Percentiles rank a stretch among this genome's conserved stretches.
Conservation (phyloP, 2,113 vertebrate species). For the Meleagris gallopavo region DNA sequence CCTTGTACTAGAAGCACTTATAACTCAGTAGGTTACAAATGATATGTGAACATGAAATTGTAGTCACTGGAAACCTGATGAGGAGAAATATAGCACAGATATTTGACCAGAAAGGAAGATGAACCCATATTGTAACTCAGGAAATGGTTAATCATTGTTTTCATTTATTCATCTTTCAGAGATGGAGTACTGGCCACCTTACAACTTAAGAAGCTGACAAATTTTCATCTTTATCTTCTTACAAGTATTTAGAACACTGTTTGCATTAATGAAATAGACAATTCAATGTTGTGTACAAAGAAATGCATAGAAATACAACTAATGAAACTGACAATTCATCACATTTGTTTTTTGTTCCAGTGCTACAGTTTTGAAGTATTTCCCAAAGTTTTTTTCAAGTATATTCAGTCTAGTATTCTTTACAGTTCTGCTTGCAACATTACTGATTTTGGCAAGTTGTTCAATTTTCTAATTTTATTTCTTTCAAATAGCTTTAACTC, state of each 20-base stretch:
- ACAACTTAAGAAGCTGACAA: background rate
- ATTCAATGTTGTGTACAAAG: background rate
- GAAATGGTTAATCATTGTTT: background rate
- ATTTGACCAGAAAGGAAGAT: background rate
- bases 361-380: background rate
- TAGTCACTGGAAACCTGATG: background rate
- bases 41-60: background rate
- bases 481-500: conserved; percentile 18
- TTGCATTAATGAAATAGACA: background rate
- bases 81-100: background rate
- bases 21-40: background rate
- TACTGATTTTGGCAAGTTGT: conserved; percentile 21
- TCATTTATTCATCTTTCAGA: background rate
- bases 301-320: background rate
- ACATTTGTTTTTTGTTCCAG: background rate
- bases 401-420: background rate
- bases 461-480: conserved; percentile 20
- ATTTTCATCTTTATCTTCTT: background rate
- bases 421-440: background rate
- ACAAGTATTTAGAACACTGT: background rate
- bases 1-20: background rate
- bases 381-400: background rate
- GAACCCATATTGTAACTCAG: background rate
- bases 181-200: background rate
- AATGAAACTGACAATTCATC: background rate